Evolutionary conservation across 2,888 invertebrate genomes (phyloP), one percentile per base, ranked within the genome.

Genomic region (Cryptophagus acutangulus): DNA sequence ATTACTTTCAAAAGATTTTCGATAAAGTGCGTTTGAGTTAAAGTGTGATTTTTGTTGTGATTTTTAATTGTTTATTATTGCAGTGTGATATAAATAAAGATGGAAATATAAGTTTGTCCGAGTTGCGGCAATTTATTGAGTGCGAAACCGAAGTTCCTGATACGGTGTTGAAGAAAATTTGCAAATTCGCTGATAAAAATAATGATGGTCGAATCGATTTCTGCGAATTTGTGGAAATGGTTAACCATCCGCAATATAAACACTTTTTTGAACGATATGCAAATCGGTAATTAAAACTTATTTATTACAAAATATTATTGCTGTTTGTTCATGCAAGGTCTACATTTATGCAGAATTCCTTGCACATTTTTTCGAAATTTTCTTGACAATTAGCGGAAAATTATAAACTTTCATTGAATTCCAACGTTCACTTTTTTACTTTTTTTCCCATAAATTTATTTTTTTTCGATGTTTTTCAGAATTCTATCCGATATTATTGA

Each of bases 41-140:
- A 3, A 34, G 12, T 6, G 3, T 17, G n/a, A 18, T 17, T 13
- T 14, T 13, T 16, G 24, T 36, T 15, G 6, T 17, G 17, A 30
- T 24, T 13, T 30, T 17, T 3, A 14, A 25, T 35, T 34, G n/a
- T 26, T 36, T 12, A 26, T 37, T 8, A 51, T 71, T 71, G 2
- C 70, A 82, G 78, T 84, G 84, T 56, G 86, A 86, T 62, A 71
- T 67, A 31, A 81, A 86, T 61, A 71, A 74, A 45, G 84, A 86
- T 70, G 84, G 83, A 1, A 72, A 67, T 47, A 79, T 86, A 57
- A 79, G 78, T 2, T 73, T 79, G 59, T 68, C 72, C 12, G 85
- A 86, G 58, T 70, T 86, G 1, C 74, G 74, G 58, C 70, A 60
- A 13, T 76, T 79, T 61, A 76, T 80, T 48, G 72, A 74, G 15